These are phyloP conservation scores for Galbula dea DNA, from an alignment of 2,113 vertebrate species.

Conservation along the genomic window DNA sequence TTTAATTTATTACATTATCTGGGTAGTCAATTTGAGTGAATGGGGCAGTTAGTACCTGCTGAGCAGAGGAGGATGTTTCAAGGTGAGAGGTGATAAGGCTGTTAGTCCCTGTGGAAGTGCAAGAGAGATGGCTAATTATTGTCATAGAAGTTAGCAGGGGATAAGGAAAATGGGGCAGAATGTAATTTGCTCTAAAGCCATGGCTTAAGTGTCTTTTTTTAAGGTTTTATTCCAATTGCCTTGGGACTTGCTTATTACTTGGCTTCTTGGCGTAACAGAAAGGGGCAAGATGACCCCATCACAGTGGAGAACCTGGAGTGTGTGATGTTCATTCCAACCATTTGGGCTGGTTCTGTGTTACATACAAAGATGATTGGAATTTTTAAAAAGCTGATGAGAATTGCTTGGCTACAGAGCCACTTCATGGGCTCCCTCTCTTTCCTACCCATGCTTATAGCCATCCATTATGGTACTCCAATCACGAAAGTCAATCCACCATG, in stretches of 20 bases:
- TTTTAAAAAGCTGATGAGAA: too few relatives aligned
- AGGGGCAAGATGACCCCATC: background rate
- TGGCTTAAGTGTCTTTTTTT: background rate
- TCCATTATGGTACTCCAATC: too few relatives aligned
- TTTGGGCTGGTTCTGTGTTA: background rate
- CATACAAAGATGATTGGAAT: background rate
- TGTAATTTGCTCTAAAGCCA: background rate
- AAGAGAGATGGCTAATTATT: conserved; percentile 43
- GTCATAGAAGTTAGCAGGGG: background rate
- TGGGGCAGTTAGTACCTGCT: conserved; percentile 12
- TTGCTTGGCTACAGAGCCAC: too few relatives aligned
- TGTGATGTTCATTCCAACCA: background rate
- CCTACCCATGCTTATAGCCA: too few relatives aligned
- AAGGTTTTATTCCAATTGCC: background rate
- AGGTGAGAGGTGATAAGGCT: background rate
- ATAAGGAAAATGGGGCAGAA: background rate
- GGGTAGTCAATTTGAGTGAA: conserved; percentile 15
- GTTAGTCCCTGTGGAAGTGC: conserved; percentile 6
- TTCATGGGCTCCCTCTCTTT: too few relatives aligned
- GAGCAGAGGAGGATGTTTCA: conserved; percentile 14
- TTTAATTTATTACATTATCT: conserved; percentile 40
- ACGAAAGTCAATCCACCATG: too few relatives aligned
- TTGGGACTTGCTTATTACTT: background rate
- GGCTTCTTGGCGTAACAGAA: background rate
- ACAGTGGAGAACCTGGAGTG: background rate